Evolutionary conservation across 2,113 vertebrate species (phyloP).

Genomic region (Oreochromis tanganicae): DNA sequence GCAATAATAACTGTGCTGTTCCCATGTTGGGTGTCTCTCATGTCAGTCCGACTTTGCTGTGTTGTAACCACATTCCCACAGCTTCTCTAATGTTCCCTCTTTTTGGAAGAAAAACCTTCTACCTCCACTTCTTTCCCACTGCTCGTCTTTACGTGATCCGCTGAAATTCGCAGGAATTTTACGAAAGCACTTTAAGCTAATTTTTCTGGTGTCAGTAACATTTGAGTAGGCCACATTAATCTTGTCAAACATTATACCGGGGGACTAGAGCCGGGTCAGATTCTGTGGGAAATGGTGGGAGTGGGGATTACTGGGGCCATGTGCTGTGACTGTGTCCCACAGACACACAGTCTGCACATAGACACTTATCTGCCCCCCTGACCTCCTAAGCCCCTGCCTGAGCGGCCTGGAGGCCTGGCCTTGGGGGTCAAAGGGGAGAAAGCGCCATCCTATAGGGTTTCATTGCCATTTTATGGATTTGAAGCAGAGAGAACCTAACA

Average conservation of each 20-base stretch:
- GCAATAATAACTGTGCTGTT: conserved; percentile 21
- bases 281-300: conserved; percentile 59
- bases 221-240: conserved; percentile 34
- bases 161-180: background rate
- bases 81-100: background rate
- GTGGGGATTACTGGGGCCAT: conserved; percentile 58
- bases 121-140: background rate
- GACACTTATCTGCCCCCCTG: conserved; percentile 57
- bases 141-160: background rate
- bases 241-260: conserved; percentile 28
- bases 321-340: conserved; percentile 50
- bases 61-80: conserved; percentile 16
- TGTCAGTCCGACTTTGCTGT: background rate
- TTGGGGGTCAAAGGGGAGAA: conserved; percentile 66
- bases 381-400: conserved; percentile 46
- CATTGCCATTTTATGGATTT: conserved; percentile 48
- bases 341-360: conserved; percentile 71
- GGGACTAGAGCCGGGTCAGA: conserved; percentile 5
- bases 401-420: conserved; percentile 52
- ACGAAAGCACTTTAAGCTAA: background rate
- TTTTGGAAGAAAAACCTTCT: background rate
- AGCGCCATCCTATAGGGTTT: conserved; percentile 61
- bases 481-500: conserved; percentile 3
- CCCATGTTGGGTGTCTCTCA: conserved; percentile 2
- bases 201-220: conserved; percentile 27